Percentiles rank a stretch among this genome's conserved stretches.
These are phyloP conservation scores for Phalera bucephala DNA, from an alignment of 2,888 invertebrate species.

Conservation along the genomic window DNA sequence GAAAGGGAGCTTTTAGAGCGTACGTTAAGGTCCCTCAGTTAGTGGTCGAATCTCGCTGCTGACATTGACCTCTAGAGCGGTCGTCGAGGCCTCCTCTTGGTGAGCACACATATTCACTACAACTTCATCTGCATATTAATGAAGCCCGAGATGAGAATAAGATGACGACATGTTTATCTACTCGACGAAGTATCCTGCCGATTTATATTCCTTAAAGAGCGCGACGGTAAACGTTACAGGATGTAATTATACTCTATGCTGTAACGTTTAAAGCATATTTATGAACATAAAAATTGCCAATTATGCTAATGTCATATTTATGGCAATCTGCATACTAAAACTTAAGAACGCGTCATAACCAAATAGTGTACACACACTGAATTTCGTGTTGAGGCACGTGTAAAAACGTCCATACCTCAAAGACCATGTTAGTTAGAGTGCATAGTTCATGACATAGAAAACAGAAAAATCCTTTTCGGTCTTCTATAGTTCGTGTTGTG, in stretches of 20 bases:
- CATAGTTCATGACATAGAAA: too few species aligned
- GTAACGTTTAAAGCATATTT: too few species aligned
- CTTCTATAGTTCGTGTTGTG: too few species aligned
- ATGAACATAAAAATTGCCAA: too few species aligned
- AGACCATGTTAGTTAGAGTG: too few species aligned
- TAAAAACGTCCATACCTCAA: too few species aligned
- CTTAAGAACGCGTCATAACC: too few species aligned
- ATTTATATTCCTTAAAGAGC: slow-evolving; percentile 21
- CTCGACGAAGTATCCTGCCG: slow-evolving; percentile 20
- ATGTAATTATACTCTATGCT: not conserved
- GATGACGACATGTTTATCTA: slow-evolving; percentile 37
- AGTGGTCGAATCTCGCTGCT: slow-evolving; percentile 51
- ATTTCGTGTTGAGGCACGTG: too few species aligned
- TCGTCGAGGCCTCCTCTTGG: slow-evolving; percentile 61
- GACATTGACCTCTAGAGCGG: slow-evolving; percentile 74
- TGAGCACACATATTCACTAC: slow-evolving; percentile 64
- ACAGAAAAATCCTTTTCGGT: too few species aligned
- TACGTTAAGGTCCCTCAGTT: slow-evolving; percentile 38
- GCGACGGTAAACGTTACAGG: slow-evolving; percentile 2
- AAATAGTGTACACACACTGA: too few species aligned
- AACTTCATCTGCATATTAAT: slow-evolving; percentile 66
- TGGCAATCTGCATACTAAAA: too few species aligned
- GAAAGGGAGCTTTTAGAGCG: slow-evolving; percentile 41
- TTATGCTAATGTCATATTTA: too few species aligned
- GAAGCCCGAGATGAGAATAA: slow-evolving; percentile 48